These are phyloP conservation scores for Buceros bicornis DNA, from an alignment of 2,797 vertebrate species.

Conservation along the genomic window DNA sequence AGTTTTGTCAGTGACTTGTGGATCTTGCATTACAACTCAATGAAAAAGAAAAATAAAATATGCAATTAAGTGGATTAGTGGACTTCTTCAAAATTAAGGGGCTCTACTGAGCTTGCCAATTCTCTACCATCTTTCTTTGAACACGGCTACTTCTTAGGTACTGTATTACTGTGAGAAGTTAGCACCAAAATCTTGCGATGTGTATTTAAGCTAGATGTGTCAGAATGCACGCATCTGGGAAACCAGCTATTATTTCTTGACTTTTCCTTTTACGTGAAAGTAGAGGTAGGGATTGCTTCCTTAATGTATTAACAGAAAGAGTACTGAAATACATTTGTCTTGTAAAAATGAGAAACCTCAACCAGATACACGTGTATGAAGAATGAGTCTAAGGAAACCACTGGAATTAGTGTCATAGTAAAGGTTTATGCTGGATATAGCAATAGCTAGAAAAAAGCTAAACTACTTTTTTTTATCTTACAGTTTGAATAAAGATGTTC, in stretches of 20 bases:
- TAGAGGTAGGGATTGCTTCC: background rate
- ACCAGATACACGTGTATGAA: accelerated
- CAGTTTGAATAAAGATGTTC: conserved; percentile 95
- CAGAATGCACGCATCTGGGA: background rate
- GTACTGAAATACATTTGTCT: background rate
- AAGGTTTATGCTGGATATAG: background rate
- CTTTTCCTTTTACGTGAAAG: background rate
- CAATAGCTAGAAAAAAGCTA: background rate
- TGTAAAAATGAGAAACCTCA: background rate
- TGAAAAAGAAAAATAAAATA: background rate
- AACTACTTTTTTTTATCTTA: background rate
- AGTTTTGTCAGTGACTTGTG: background rate
- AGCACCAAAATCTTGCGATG: background rate
- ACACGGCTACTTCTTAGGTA: background rate
- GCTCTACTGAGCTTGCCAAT: background rate
- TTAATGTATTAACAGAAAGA: background rate
- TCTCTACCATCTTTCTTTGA: background rate
- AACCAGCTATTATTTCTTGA: background rate
- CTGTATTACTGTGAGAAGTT: background rate
- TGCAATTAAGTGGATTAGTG: background rate
- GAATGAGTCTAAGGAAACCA: background rate
- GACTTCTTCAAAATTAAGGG: background rate
- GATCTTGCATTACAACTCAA: background rate
- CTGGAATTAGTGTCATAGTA: background rate
- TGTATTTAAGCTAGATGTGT: background rate